These are phyloP conservation scores for Halcyon malimbica DNA, from an alignment of 2,113 vertebrate species.

Conservation along the genomic window DNA sequence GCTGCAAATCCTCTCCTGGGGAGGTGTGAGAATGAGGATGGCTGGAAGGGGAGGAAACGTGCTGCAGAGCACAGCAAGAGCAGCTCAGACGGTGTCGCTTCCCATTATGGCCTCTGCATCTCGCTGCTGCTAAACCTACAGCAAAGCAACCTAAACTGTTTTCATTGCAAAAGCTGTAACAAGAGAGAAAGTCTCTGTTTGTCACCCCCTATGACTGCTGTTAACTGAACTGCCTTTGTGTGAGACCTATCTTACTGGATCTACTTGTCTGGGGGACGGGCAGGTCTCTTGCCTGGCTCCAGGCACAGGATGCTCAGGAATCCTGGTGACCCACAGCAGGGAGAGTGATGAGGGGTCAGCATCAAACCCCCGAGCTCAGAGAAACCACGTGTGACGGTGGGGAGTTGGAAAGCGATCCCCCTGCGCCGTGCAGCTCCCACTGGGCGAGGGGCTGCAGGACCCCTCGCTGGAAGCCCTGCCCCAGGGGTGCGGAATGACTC, in stretches of 20 bases:
- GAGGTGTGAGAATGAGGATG: neutral
- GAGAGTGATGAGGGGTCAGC: neutral
- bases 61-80: neutral
- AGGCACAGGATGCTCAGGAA: neutral
- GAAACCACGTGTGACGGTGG: neutral
- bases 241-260: neutral
- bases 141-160: neutral
- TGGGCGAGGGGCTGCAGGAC: neutral
- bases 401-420: neutral
- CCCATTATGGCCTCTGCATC: neutral
- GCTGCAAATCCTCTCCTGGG: accelerated
- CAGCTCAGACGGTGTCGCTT: neutral
- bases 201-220: neutral
- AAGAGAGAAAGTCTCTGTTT: neutral
- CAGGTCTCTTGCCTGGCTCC: neutral
- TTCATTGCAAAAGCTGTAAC: neutral
- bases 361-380: neutral
- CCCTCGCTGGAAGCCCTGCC: neutral
- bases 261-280: too few species aligned
- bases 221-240: neutral
- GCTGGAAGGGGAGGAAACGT: neutral
- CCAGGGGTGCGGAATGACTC: neutral
- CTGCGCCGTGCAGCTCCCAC: accelerated
- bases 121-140: neutral
- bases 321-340: neutral